These are phyloP conservation scores for Drosophila nigrodunni DNA, from an alignment of 1,140 invertebrate genomes.

Conservation along the genomic window DNA sequence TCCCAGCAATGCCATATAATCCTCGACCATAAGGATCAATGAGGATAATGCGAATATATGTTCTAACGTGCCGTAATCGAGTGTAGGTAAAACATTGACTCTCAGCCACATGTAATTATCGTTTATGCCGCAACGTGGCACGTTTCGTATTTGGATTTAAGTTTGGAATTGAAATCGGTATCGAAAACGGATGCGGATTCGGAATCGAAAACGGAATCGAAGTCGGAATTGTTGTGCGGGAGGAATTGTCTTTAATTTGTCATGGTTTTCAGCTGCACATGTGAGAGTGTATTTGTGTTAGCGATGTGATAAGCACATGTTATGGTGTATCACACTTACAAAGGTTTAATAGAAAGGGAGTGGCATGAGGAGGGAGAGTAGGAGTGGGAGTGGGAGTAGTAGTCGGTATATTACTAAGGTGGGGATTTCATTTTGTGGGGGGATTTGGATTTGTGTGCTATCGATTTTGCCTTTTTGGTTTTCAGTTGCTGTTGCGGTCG, in stretches of 20 bases:
- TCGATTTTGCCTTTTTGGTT: slow-evolving; percentile 61
- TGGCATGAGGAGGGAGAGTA: background rate
- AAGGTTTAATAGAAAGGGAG: background rate
- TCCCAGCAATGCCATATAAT: slow-evolving; percentile 72
- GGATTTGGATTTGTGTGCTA: slow-evolving; percentile 55
- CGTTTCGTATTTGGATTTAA: slow-evolving; percentile 65
- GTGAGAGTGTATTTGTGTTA: slow-evolving; percentile 37
- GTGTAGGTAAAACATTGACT: slow-evolving; percentile 49
- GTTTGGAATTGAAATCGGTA: slow-evolving; percentile 52
- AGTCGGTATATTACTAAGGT: background rate
- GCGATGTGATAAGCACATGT: slow-evolving; percentile 78
- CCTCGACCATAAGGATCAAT: slow-evolving; percentile 76
- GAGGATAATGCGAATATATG: slow-evolving; percentile 74
- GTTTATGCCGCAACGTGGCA: slow-evolving; percentile 76
- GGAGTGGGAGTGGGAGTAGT: background rate
- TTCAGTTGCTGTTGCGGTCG: slow-evolving; percentile 61
- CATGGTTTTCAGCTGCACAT: slow-evolving; percentile 75
- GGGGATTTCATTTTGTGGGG: slow-evolving; percentile 8
- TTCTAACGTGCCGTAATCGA: slow-evolving; percentile 6
- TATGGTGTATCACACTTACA: slow-evolving; percentile 73
- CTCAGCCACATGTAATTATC: slow-evolving; percentile 74
- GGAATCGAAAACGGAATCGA: slow-evolving; percentile 18
- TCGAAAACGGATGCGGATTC: slow-evolving; percentile 50
- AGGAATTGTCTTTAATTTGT: slow-evolving; percentile 70
- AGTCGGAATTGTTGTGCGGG: slow-evolving; percentile 15